Evolutionary conservation across 2,888 invertebrate species (phyloP), one percentile per base, ranked within the genome.

Genomic region (Hymenopus coronatus): DNA sequence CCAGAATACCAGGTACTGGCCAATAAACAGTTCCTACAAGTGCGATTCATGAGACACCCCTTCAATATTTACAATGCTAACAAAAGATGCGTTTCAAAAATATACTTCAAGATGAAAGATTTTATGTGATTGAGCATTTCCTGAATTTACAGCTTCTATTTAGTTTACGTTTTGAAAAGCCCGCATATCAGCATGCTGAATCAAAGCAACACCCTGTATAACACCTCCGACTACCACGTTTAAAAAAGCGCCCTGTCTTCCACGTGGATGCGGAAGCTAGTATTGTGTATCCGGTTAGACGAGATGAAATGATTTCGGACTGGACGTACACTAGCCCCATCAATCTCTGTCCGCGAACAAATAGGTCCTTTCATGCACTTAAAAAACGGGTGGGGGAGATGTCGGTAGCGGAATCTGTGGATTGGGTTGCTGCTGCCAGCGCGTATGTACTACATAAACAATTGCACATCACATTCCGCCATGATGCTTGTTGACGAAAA

Each of bases 301-400:
- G 54, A 70, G 54, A 85, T 85, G 85, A 85, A 85, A 85, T 70
- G 86, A 86, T 86, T 70, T 70, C 54, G 54, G 54, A 70, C 54
- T 70, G 54, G 54, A 70, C 54, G 54, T 70, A 25, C 20, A 70
- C 54, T 20, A 70, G 25, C 54, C 70, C 86, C 87, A 87, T 87
- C 87, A 87, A 87, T 82, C 87, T 87, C 86, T 86, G 86, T 86
- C 86, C 70, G 81, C 86, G 87, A 87, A 87, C 87, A 87, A 87
- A 87, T 87, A 82, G 82, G 87, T 82, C 82, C 87, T 87, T 87
- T 87, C n/a, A 87, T 87, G 82, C 28, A 33, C 54, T 70, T 70
- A 70, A 20, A 87, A 87, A 87, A 87, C 87, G 27, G 81, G 54
- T 3, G 54, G 54, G 54, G 20, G 54, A 70, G 54, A 70, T 70